Evolutionary conservation across 2,113 vertebrate genomes (phyloP).

Genomic region (Haliaeetus leucogaster): DNA sequence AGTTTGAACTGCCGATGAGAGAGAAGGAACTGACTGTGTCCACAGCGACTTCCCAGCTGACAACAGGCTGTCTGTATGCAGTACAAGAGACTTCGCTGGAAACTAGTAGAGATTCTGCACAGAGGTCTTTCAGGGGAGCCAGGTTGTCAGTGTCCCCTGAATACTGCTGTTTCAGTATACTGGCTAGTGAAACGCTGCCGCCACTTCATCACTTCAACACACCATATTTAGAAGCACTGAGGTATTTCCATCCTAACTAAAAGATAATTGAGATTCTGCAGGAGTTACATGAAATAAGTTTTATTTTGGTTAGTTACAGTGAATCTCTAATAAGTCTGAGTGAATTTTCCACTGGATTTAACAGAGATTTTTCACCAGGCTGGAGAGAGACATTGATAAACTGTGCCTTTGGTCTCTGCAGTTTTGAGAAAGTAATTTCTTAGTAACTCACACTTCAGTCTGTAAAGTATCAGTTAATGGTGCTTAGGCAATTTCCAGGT

Average conservation of each 20-base stretch:
- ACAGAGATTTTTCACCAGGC: slow-evolving; percentile 21
- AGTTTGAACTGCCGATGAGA: slow-evolving; percentile 8
- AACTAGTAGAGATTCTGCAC: background rate
- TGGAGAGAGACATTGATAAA: slow-evolving; percentile 24
- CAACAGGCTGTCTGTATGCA: background rate
- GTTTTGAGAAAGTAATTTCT: slow-evolving; percentile 36
- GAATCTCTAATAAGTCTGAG: slow-evolving; percentile 8
- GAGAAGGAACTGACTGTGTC: background rate
- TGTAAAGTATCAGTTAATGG: slow-evolving; percentile 40
- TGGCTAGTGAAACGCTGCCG: background rate
- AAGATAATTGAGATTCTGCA: background rate
- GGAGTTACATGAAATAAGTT: background rate
- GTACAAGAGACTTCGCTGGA: background rate
- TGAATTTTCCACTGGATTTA: background rate
- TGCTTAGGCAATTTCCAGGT: slow-evolving; percentile 50
- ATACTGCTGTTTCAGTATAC: background rate
- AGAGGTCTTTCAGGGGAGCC: background rate
- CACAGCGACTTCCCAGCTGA: slow-evolving; percentile 16
- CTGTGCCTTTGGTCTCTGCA: slow-evolving; percentile 52
- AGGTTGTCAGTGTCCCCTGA: background rate
- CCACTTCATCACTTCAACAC: slow-evolving; percentile 3
- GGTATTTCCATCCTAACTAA: slow-evolving; percentile 25
- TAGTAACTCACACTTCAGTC: slow-evolving; percentile 19
- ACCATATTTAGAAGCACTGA: slow-evolving; percentile 26
- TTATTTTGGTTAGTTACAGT: background rate